Evolutionary conservation across 1,140 invertebrate genomes (phyloP).

Genomic region (Samia ricini): DNA sequence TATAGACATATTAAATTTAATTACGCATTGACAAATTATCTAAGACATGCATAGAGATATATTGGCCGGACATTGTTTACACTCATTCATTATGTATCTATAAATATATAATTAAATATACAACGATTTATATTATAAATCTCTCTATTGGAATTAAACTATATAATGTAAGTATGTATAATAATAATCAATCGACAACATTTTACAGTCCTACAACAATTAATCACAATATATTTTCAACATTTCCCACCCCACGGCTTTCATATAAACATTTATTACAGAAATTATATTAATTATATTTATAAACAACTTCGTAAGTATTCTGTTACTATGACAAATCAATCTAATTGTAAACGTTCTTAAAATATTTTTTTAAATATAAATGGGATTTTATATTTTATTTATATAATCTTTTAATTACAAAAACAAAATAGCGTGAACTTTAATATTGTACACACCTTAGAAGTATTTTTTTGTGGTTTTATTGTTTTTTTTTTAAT

Average conservation of each 20-base stretch:
- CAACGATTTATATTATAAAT: constrained; percentile 69
- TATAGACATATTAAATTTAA: constrained; percentile 52
- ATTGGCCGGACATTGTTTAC: constrained; percentile 67
- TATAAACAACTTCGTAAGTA: constrained; percentile 56
- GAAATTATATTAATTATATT: constrained; percentile 42
- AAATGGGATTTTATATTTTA: constrained; percentile 13
- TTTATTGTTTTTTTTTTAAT: constrained; percentile 28
- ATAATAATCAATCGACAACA: constrained; percentile 58
- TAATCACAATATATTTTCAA: constrained; percentile 67
- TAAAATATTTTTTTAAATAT: constrained; percentile 53
- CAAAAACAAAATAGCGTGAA: constrained; percentile 43
- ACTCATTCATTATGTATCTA: constrained; percentile 54
- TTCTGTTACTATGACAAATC: constrained; percentile 50
- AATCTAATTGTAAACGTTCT: constrained; percentile 69
- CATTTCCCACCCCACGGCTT: constrained; percentile 29
- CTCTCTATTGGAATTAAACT: constrained; percentile 68
- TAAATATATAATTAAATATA: constrained; percentile 54
- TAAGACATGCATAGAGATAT: constrained; percentile 47
- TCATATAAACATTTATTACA: constrained; percentile 36
- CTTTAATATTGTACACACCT: constrained; percentile 72
- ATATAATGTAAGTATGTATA: constrained; percentile 58
- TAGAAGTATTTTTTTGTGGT: constrained; percentile 57
- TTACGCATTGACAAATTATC: constrained; percentile 53
- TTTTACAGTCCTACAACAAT: constrained; percentile 70
- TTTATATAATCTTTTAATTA: constrained; percentile 51